Evolutionary conservation across 2,797 vertebrate genomes (phyloP), one percentile per base, ranked within the genome.

Genomic region (Sebastes alutus): DNA sequence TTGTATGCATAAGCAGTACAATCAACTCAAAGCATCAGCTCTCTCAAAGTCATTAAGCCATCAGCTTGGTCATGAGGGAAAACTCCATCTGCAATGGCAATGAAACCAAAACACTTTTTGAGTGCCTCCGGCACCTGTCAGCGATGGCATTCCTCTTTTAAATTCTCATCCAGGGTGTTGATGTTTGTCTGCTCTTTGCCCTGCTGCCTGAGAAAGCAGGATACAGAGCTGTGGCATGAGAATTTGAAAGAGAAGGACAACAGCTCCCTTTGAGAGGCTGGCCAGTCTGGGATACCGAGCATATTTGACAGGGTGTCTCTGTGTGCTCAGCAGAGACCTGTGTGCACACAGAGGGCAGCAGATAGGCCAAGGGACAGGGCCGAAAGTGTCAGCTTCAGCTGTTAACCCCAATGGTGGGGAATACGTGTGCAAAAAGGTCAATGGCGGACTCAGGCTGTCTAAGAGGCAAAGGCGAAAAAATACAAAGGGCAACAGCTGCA

Each of bases 241-340:
- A 76, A 78, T 59, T 46, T 22, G 73, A 78, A 86, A 87, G 68
- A 75, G 38, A 38, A 18, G 73, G 80, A 93, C 87, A 94, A 86
- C 80, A 72, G 91, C 59, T 75, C 78, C 69, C 90, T 93, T 92
- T 92, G 90, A 94, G 81, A 78, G 64, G 61, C 66, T 46, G 76
- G 42, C 72, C 73, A 46, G 76, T 65, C 46, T 58, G 27, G 78
- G 87, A 93, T 90, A 88, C 87, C 88, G 33, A 33, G 75, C 84
- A 93, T 95, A 92, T 91, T 94, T 94, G 90, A 92, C 93, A 93
- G 66, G 67, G 54, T 59, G 81, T 82, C 77, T 84, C 81, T 91
- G 88, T 93, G 73, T 93, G 89, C 87, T 88, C 78, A 90, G 81
- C 80, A 46, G 69, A 81, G 81, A 73, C 35, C 78, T 87, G 81